phyloP scores from a whole-genome alignment of 2,113 vertebrate species.

The Clupea harengus region DNA sequence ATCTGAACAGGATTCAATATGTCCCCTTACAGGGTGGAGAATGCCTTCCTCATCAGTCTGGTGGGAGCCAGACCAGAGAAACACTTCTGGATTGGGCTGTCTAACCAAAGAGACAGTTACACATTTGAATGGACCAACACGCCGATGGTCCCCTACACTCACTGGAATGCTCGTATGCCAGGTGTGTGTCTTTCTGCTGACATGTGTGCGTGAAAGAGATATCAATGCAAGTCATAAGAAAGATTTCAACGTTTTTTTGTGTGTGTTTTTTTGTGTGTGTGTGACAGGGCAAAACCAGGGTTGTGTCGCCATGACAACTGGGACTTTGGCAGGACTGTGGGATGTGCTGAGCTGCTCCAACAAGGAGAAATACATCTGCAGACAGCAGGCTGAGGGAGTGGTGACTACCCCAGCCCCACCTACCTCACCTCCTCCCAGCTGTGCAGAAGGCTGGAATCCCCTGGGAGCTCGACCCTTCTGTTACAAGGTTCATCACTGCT shows the following conservation, averaged over 20 bases:
- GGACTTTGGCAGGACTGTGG: conserved; percentile 87
- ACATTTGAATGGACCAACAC: conserved; percentile 78
- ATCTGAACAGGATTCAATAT: neutral
- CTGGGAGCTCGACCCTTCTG: conserved; percentile 65
- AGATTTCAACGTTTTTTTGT: neutral
- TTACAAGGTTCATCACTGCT: conserved; percentile 71
- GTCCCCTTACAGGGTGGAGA: conserved; percentile 77
- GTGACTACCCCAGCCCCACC: conserved; percentile 64
- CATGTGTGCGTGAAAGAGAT: neutral
- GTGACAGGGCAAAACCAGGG: conserved; percentile 68
- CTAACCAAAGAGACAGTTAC: conserved; percentile 75
- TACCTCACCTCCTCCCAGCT: conserved; percentile 47
- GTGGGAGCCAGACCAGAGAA: conserved; percentile 82
- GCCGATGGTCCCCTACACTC: conserved; percentile 76
- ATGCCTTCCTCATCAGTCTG: conserved; percentile 89
- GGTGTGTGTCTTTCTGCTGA: conserved; percentile 60
- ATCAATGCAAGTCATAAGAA: neutral
- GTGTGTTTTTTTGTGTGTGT: no score
- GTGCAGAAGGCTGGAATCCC: conserved; percentile 70
- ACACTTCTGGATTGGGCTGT: conserved; percentile 90
- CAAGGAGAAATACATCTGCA: conserved; percentile 88
- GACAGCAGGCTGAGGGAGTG: conserved; percentile 80
- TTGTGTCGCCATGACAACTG: conserved; percentile 89
- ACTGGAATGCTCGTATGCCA: conserved; percentile 86
- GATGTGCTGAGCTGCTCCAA: conserved; percentile 85